Evolutionary conservation across 2,888 invertebrate species (phyloP), one percentile per base, ranked within the genome.

Genomic region (Erynnis tages): DNA sequence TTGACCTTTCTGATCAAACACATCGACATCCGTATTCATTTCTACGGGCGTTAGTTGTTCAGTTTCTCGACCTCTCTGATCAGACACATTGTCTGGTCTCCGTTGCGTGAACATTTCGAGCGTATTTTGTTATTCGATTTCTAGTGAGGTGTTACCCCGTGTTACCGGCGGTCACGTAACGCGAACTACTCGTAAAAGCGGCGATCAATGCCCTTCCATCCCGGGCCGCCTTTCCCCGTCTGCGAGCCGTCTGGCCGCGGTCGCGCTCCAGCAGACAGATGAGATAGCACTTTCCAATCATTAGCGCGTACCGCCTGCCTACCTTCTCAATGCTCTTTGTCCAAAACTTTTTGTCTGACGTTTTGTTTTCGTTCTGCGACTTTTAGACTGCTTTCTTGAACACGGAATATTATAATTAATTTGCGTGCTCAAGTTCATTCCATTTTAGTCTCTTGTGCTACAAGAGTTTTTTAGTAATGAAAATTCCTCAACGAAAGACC

Each of bases 141-240:
- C 30, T 30, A 19, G 8, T 17, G 43, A 43, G 30, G 43, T 16
- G 40, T 43, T 35, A 50, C 17, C 41, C 37, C n/a, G n/a, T n/a
- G 8, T 14, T 16, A 6, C 19, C 2, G 43, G 1, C 41, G 23
- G 23, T 32, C 35, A 29, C 57, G 53, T 43, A 50, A 53, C 57
- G 59, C 59, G 57, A 50, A 54, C 60, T n/a, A n/a, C n/a, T n/a
- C n/a, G n/a, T n/a, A 8, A 14, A 17, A 14, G 43, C 47, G 38
- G 59, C 66, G 79, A 73, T 73, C 78, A 74, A 66, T 67, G 73
- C 66, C 62, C 61, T 61, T 57, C 45, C 54, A 53, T 47, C 58
- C 54, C 53, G 53, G 62, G 61, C 59, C 57, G 74, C 79, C 85
- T 85, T 86, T 85, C 85, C 78, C 82, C 71, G 83, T 83, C 83